These are phyloP conservation scores for Apamea anceps DNA, from an alignment of 2,888 invertebrate species.

Conservation along the genomic window DNA sequence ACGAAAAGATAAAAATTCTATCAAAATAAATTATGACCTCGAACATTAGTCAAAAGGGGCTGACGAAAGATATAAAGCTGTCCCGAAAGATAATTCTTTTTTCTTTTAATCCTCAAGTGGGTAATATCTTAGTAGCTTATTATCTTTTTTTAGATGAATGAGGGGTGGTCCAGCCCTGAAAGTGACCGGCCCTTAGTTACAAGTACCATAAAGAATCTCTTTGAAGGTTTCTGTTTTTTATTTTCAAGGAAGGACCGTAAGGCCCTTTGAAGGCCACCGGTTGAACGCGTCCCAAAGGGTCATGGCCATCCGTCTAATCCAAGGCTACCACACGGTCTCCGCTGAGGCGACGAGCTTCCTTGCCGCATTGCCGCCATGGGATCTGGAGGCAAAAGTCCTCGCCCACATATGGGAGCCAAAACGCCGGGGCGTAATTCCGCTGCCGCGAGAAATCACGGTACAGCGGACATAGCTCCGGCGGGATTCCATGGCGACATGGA, in stretches of 20 bases:
- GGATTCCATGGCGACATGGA: too few species aligned
- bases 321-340: too few species aligned
- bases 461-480: too few species aligned
- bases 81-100: conserved; percentile 48
- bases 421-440: too few species aligned
- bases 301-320: too few species aligned
- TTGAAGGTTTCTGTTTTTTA: neutral
- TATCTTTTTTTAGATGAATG: conserved; percentile 51
- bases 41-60: conserved; percentile 42
- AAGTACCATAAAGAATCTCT: neutral
- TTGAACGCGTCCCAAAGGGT: too few species aligned
- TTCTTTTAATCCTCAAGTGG: conserved; percentile 53
- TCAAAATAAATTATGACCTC: conserved; percentile 25
- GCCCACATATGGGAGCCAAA: too few species aligned
- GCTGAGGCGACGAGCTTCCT: too few species aligned
- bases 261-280: too few species aligned
- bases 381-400: too few species aligned
- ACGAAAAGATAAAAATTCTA: conserved; percentile 17
- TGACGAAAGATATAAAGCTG: conserved; percentile 47
- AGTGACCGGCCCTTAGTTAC: conserved; percentile 8
- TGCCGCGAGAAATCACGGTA: too few species aligned
- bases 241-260: neutral
- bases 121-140: conserved; percentile 54
- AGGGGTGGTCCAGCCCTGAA: conserved; percentile 2
- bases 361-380: too few species aligned